These are phyloP conservation scores for Acomys russatus DNA, from an alignment of 2,797 vertebrate genomes.

Conservation along the genomic window DNA sequence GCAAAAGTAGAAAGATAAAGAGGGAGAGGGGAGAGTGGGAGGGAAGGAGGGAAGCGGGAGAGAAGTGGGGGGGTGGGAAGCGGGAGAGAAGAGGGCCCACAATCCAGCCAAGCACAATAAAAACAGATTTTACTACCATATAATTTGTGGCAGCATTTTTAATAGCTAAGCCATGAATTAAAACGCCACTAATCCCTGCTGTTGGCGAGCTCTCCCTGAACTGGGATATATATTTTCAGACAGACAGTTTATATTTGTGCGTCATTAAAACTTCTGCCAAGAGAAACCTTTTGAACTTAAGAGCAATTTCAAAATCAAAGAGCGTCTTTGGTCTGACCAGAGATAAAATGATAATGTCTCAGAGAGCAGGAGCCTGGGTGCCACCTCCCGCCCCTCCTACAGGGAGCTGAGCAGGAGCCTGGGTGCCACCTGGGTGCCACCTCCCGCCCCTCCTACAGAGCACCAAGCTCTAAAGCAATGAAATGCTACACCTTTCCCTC, in stretches of 20 bases:
- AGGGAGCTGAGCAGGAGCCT: neutral
- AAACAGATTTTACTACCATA: conserved; percentile 48
- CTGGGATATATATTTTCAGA: conserved; percentile 12
- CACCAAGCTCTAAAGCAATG: neutral
- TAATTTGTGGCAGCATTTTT: conserved; percentile 51
- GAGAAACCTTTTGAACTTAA: conserved; percentile 64
- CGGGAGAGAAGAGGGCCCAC: no score
- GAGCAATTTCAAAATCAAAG: conserved; percentile 65
- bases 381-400: neutral
- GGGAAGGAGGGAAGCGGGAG: neutral
- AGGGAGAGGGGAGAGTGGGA: no score
- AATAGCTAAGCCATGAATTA: conserved; percentile 69
- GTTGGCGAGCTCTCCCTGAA: conserved; percentile 40
- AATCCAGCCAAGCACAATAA: conserved; percentile 38
- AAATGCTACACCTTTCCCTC: neutral
- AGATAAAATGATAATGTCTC: neutral
- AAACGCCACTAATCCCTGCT: conserved; percentile 36
- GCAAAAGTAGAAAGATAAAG: rapidly evolving
- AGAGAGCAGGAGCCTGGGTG: neutral
- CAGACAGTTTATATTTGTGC: conserved; percentile 41
- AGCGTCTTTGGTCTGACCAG: neutral
- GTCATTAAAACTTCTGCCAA: conserved; percentile 67
- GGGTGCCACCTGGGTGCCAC: no score
- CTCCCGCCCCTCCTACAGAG: neutral
- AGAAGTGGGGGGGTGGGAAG: neutral